Evolutionary conservation across 2,113 vertebrate genomes (phyloP).

Genomic region (Phyllostomus hastatus): DNA sequence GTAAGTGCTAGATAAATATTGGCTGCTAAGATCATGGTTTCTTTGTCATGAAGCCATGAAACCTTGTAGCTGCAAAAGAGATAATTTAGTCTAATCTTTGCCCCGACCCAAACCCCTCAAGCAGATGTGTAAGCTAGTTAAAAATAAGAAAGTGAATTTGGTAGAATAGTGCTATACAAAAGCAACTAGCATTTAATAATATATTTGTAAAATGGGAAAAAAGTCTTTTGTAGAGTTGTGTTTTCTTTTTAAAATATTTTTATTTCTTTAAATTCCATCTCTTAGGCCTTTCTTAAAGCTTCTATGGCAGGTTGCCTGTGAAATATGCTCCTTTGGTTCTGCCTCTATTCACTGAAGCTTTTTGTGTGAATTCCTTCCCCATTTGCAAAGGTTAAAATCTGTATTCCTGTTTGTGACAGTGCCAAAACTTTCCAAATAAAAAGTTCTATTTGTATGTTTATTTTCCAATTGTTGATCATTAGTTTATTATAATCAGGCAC

Average conservation of each 20-base stretch:
- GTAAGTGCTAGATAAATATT: background rate
- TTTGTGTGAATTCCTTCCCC: background rate
- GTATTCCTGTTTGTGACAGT: background rate
- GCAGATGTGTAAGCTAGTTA: background rate
- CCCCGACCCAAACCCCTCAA: rapidly evolving
- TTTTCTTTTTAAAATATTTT: background rate
- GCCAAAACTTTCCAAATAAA: background rate
- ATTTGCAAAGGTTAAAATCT: background rate
- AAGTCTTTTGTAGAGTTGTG: background rate
- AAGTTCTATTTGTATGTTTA: background rate
- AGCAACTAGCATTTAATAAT: background rate
- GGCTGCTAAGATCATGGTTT: background rate
- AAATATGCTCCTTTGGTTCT: background rate
- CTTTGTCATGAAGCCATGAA: background rate
- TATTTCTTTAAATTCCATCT: background rate
- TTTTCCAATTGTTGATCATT: background rate
- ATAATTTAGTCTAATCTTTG: background rate
- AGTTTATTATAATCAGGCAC: background rate
- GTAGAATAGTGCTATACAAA: background rate
- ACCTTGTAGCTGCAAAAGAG: background rate
- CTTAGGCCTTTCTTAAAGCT: background rate
- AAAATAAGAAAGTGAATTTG: background rate
- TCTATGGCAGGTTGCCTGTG: background rate
- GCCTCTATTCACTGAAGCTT: background rate
- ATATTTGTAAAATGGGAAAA: background rate